Evolutionary conservation across 2,113 vertebrate genomes (phyloP).

Genomic region (Coryphaenoides rupestris): DNA sequence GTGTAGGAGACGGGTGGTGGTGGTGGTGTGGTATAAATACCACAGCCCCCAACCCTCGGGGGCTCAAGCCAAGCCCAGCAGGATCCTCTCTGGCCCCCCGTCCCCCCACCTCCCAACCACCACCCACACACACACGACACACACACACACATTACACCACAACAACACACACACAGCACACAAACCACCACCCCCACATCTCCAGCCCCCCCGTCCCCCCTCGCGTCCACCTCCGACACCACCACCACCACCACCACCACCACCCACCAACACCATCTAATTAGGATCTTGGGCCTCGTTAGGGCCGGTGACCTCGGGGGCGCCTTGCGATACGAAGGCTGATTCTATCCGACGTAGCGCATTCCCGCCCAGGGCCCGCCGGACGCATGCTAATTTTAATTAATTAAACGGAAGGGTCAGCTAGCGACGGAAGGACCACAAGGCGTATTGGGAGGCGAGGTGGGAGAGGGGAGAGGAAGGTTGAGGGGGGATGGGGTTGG

Average conservation of each 20-base stretch:
- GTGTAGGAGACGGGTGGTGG: slow-evolving; percentile 48
- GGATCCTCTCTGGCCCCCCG: slow-evolving; percentile 53
- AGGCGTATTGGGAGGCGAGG: no score
- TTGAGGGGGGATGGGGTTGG: slow-evolving; percentile 37
- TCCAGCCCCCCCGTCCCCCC: slow-evolving; percentile 40
- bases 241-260: slow-evolving; percentile 17
- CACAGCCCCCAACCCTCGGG: slow-evolving; percentile 25
- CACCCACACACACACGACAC: no score
- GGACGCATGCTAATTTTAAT: slow-evolving; percentile 79
- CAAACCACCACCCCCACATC: slow-evolving; percentile 32
- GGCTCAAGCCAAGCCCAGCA: slow-evolving; percentile 65
- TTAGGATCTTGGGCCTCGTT: slow-evolving; percentile 77
- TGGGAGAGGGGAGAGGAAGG: slow-evolving; percentile 33
- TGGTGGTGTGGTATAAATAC: slow-evolving; percentile 79
- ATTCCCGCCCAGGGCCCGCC: slow-evolving; percentile 71
- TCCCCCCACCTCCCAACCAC: slow-evolving; percentile 15
- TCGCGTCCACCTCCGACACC: neutral
- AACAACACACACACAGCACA: no score
- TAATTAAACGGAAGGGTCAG: slow-evolving; percentile 76
- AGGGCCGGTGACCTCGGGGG: slow-evolving; percentile 61
- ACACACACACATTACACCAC: no score
- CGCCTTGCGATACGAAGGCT: slow-evolving; percentile 65
- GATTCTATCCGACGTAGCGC: slow-evolving; percentile 80
- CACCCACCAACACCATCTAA: slow-evolving; percentile 60
- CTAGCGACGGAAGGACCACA: slow-evolving; percentile 60